Evolutionary conservation across 2,113 vertebrate species (phyloP).

Genomic region (Mastomys coucha): DNA sequence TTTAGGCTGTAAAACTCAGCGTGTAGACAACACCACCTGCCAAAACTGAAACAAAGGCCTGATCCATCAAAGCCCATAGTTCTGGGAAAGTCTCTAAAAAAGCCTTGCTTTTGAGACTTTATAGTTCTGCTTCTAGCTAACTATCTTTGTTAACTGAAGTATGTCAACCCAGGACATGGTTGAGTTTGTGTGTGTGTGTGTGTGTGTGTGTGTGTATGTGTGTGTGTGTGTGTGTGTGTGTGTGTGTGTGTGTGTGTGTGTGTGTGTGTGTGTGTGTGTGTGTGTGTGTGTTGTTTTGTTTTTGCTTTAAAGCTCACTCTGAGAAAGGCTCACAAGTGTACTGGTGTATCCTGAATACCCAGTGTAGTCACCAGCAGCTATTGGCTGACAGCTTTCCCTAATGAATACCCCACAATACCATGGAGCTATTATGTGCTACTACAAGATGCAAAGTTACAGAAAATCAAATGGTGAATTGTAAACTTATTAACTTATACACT

Average conservation of each 20-base stretch:
- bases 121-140: neutral
- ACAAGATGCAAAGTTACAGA: neutral
- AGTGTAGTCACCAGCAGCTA: neutral
- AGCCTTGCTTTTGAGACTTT: neutral
- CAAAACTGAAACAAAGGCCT: neutral
- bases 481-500: conserved; percentile 12
- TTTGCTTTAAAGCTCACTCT: neutral
- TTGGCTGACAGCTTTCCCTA: neutral
- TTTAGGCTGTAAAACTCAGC: neutral
- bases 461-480: conserved; percentile 9
- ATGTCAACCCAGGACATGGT: neutral
- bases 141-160: neutral
- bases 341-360: neutral
- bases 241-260: too few relatives aligned
- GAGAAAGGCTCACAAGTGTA: neutral
- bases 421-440: neutral
- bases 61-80: neutral
- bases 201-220: too few relatives aligned
- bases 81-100: neutral
- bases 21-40: neutral
- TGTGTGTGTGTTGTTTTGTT: too few relatives aligned
- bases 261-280: too few relatives aligned
- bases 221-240: too few relatives aligned
- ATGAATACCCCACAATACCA: neutral
- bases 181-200: too few relatives aligned